Base-by-base conservation (phyloP, 2,888 invertebrate genomes). In the Diabrotica balteata region DNA sequence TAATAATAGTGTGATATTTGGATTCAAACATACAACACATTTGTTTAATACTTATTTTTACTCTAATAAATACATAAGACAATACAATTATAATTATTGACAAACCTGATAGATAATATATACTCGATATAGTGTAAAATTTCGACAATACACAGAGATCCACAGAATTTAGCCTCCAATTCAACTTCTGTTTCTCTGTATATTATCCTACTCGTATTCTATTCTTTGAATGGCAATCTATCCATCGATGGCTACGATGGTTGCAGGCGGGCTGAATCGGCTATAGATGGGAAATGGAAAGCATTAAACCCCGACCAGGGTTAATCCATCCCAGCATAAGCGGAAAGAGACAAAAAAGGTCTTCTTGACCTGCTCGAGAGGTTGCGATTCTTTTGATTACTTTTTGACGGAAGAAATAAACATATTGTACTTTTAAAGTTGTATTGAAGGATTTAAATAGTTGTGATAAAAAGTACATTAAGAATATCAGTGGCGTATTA, bases 271-370 rank as follows among this genome's bases (percentile, higher is more conserved):
- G 59, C 58, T 49, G 44, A 54, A 52, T 49, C 60, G 51, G 47
- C 47, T 9, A 32, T 32, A 32, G 32, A 32, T 8, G 9, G 47
- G 47, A 9, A 68, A 60, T 59, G 47, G 61, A 60, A 55, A 66
- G 50, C 45, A n/a, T 11, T 47, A 42, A 51, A 68, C 73, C 75
- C 71, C 70, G 75, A 75, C 75, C 75, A 72, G 52, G 73, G 73
- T 71, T 75, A 75, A 75, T 73, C 69, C 68, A 67, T 67, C 73
- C 72, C 59, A 53, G 49, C 59, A 67, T 50, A 60, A 59, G 53
- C 70, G 63, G 69, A 66, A 63, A 69, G 69, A 68, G 71, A 65
- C 63, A 71, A 54, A 54, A 70, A 72, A 69, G 70, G 70, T 60
- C 62, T 62, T 57, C 55, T 8, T 44, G 45, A 57, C 55, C 45